These are phyloP conservation scores for Ochropleura plecta DNA, from an alignment of 2,888 invertebrate genomes.

Conservation along the genomic window DNA sequence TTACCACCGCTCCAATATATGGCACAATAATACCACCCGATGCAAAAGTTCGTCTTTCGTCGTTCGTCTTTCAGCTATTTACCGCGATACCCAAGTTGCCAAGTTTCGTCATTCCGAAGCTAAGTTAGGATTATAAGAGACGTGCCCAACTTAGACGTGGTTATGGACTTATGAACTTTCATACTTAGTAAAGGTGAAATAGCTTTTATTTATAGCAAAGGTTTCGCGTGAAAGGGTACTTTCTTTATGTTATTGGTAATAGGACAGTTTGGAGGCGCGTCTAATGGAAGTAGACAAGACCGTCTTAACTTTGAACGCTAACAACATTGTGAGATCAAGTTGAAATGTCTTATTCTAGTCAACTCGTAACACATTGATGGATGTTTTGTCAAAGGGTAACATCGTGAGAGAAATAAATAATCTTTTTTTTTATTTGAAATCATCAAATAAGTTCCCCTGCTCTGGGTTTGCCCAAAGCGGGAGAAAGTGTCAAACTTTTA, in stretches of 20 bases:
- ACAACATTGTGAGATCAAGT: not conserved
- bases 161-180: conserved; percentile 53
- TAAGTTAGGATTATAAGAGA: conserved; percentile 57
- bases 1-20: conserved; percentile 26
- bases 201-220: conserved; percentile 43
- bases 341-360: too few relatives aligned
- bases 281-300: not conserved
- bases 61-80: conserved; percentile 51
- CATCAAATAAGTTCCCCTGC: too few relatives aligned
- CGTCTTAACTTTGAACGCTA: not conserved
- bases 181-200: conserved; percentile 55
- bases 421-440: too few relatives aligned
- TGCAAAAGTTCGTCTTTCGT: conserved; percentile 42
- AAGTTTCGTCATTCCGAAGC: conserved; percentile 59
- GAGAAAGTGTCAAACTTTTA: too few relatives aligned
- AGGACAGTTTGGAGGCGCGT: not conserved
- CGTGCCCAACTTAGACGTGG: conserved; percentile 44
- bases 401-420: too few relatives aligned
- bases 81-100: conserved; percentile 29
- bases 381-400: too few relatives aligned
- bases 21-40: conserved; percentile 38
- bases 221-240: conserved; percentile 10
- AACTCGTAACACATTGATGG: too few relatives aligned
- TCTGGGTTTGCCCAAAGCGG: too few relatives aligned
- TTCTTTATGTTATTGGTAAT: conserved; percentile 22